Percentiles rank a stretch among this genome's conserved stretches.
Conservation (phyloP, 2,113 vertebrate genomes). For the Cranoglanis bouderius region DNA sequence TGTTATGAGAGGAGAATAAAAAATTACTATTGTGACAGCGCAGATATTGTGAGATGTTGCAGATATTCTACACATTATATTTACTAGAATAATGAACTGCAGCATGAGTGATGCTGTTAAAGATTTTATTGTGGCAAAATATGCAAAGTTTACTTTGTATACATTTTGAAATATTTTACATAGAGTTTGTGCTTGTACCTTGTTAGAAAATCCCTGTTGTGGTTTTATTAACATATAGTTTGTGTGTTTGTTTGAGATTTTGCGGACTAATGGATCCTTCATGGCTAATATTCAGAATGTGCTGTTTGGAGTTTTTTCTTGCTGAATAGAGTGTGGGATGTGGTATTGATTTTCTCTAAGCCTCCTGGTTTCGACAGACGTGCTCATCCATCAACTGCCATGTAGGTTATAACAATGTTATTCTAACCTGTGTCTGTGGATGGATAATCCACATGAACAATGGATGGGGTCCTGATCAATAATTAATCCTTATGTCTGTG, state of each 20-base stretch:
- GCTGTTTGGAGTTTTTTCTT: conserved; percentile 9
- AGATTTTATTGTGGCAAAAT: neutral
- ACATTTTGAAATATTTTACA: neutral
- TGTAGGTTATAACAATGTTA: conserved; percentile 6
- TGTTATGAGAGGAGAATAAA: neutral
- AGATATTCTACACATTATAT: neutral
- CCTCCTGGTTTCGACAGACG: conserved; percentile 14
- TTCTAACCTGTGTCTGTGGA: neutral
- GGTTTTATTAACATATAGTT: conserved; percentile 1
- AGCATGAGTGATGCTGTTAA: neutral
- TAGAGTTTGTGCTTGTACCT: neutral
- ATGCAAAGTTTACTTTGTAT: neutral
- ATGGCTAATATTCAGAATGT: conserved; percentile 16
- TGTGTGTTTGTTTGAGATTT: conserved; percentile 15
- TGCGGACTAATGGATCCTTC: conserved; percentile 28
- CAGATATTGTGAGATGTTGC: neutral
- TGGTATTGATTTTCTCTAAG: conserved; percentile 53
- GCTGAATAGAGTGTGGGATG: conserved; percentile 30
- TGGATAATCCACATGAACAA: neutral
- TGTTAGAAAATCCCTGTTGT: neutral
- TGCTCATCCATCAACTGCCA: conserved; percentile 26
- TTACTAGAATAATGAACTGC: neutral
- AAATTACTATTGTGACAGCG: neutral
- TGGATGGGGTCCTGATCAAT: neutral
- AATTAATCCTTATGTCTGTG: conserved; percentile 10